A percentile compares a stretch with the other conserved stretches of the same genome.
These are phyloP conservation scores for Grallaria varia DNA, from an alignment of 2,113 vertebrate genomes.

Conservation along the genomic window DNA sequence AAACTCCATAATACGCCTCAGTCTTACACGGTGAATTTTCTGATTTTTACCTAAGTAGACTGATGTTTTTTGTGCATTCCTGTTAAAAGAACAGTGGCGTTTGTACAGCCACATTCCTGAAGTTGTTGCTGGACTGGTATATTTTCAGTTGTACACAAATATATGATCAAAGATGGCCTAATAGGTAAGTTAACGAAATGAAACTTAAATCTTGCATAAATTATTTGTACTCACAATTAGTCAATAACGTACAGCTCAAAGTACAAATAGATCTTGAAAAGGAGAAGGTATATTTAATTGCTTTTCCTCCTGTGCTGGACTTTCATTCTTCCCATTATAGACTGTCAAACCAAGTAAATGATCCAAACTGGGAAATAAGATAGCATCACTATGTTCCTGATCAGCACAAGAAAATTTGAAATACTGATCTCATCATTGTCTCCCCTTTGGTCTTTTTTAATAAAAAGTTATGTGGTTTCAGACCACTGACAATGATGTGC, in stretches of 20 bases:
- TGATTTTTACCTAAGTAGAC: background rate
- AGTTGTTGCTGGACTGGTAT: background rate
- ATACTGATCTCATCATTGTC: background rate
- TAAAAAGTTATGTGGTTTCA: background rate
- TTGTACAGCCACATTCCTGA: background rate
- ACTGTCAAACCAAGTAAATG: background rate
- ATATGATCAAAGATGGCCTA: background rate
- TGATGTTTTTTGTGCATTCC: background rate
- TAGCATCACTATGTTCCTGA: background rate
- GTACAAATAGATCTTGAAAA: background rate
- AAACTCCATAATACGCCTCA: accelerated
- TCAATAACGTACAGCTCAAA: background rate
- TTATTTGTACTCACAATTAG: background rate
- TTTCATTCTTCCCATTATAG: background rate
- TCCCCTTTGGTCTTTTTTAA: background rate
- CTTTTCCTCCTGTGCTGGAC: background rate
- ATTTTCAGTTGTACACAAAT: background rate
- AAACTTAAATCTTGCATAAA: background rate
- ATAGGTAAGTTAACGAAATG: background rate
- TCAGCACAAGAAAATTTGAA: background rate
- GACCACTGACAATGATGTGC: background rate
- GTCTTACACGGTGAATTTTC: background rate
- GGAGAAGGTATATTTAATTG: background rate
- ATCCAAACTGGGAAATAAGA: background rate
- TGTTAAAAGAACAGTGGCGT: background rate